Evolutionary conservation across 2,888 invertebrate genomes (phyloP).

Genomic region (Drosophila melanosoma): DNA sequence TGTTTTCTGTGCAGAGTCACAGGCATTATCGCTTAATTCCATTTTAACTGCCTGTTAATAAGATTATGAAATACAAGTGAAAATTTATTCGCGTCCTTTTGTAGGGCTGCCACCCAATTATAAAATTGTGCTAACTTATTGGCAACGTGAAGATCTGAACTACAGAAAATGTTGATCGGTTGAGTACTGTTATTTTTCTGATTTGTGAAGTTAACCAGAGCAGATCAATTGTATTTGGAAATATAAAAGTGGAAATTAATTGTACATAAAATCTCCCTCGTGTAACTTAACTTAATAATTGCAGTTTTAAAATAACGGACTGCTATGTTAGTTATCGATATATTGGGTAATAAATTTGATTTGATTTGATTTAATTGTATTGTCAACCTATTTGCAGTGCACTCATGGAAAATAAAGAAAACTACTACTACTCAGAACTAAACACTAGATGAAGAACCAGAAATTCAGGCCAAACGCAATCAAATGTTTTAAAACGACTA

Average conservation of each 20-base stretch:
- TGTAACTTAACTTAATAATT: background rate
- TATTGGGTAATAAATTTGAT: too few species aligned
- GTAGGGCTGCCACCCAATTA: background rate
- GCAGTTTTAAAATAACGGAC: background rate
- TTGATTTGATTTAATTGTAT: too few species aligned
- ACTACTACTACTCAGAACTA: too few species aligned
- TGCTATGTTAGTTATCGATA: background rate
- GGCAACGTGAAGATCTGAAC: background rate
- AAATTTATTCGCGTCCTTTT: background rate
- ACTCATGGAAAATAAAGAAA: too few species aligned
- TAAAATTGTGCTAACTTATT: background rate
- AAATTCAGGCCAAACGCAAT: too few species aligned
- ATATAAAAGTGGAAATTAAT: background rate
- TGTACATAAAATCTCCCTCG: background rate
- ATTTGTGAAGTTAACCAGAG: background rate
- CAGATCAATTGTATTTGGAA: background rate
- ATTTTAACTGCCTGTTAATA: constrained; percentile 2
- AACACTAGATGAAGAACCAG: too few species aligned
- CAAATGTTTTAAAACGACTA: too few species aligned
- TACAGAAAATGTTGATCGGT: background rate
- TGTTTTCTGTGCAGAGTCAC: background rate
- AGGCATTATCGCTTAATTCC: constrained; percentile 3
- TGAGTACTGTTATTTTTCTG: background rate
- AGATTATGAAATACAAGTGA: background rate
- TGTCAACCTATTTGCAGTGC: background rate